phyloP scores from a whole-genome alignment of 2,888 invertebrate species.

The Cybosia mesomella region DNA sequence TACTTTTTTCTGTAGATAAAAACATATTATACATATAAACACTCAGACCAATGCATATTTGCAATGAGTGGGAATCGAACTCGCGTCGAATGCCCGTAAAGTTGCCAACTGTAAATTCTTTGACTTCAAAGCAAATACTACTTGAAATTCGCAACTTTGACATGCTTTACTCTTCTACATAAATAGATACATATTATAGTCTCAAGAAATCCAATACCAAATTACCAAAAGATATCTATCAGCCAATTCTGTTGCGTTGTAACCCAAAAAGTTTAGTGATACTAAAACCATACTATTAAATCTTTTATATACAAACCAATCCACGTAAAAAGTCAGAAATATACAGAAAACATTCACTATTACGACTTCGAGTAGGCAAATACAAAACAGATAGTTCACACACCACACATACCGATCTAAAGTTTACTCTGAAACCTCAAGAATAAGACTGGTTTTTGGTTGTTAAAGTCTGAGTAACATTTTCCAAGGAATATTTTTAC shows the following conservation, averaged over 20 bases:
- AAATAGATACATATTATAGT: too few relatives aligned
- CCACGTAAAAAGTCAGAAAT: conserved; percentile 53
- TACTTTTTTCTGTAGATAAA: too few relatives aligned
- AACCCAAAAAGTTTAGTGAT: neutral
- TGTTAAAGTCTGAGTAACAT: conserved; percentile 34
- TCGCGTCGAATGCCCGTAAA: too few relatives aligned
- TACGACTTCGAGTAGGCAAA: conserved; percentile 59
- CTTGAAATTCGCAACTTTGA: too few relatives aligned
- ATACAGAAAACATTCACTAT: conserved; percentile 52
- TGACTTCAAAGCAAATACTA: too few relatives aligned
- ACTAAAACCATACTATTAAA: conserved; percentile 14
- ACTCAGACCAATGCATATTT: too few relatives aligned
- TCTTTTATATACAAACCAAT: conserved; percentile 6
- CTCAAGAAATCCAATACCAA: too few relatives aligned
- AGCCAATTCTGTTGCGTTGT: neutral
- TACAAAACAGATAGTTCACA: conserved; percentile 32
- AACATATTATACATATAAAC: too few relatives aligned
- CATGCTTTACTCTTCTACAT: too few relatives aligned
- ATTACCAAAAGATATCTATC: neutral
- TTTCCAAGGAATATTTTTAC: conserved; percentile 55
- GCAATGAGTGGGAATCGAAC: too few relatives aligned
- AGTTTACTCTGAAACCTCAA: conserved; percentile 20
- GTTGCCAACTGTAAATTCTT: too few relatives aligned
- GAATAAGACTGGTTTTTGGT: conserved; percentile 18
- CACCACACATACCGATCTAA: conserved; percentile 9